Evolutionary conservation across 2,888 invertebrate genomes (phyloP).

Genomic region (Xestia rhomboidea): DNA sequence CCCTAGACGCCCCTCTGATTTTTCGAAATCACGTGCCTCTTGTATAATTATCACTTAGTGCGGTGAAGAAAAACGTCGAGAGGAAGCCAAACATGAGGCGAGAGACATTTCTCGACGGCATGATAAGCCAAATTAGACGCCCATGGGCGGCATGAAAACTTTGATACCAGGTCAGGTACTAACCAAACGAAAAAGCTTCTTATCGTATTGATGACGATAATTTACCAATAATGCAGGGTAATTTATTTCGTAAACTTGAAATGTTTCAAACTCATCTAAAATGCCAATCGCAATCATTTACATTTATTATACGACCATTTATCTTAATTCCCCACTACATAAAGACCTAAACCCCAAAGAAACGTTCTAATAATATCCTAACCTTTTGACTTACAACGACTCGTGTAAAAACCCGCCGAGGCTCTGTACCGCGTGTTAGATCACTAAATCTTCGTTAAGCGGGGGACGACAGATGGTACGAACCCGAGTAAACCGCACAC

Average conservation of each 20-base stretch:
- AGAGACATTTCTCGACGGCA: no score
- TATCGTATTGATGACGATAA: not conserved
- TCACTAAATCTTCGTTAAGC: slow-evolving; percentile 85
- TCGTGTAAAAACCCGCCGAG: slow-evolving; percentile 57
- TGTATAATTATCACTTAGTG: no score
- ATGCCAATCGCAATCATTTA: not conserved
- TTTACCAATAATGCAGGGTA: not conserved
- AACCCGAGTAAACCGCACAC: slow-evolving; percentile 61
- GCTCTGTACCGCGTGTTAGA: slow-evolving; percentile 70
- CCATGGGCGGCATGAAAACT: no score
- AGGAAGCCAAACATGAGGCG: no score
- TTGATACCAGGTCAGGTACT: no score
- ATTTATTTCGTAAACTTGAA: no score
- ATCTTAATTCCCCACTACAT: not conserved
- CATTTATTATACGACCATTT: not conserved
- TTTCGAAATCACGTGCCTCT: no score
- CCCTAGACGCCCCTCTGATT: no score
- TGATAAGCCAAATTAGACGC: no score
- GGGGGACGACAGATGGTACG: slow-evolving; percentile 75
- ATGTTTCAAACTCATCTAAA: not conserved
- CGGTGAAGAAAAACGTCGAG: no score
- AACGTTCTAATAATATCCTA: slow-evolving; percentile 29
- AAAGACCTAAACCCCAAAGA: slow-evolving; percentile 1
- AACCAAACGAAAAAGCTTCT: not conserved
- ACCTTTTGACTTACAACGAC: slow-evolving; percentile 35